phyloP scores from a whole-genome alignment of 2,797 vertebrate species.

The Anguilla megastoma region DNA sequence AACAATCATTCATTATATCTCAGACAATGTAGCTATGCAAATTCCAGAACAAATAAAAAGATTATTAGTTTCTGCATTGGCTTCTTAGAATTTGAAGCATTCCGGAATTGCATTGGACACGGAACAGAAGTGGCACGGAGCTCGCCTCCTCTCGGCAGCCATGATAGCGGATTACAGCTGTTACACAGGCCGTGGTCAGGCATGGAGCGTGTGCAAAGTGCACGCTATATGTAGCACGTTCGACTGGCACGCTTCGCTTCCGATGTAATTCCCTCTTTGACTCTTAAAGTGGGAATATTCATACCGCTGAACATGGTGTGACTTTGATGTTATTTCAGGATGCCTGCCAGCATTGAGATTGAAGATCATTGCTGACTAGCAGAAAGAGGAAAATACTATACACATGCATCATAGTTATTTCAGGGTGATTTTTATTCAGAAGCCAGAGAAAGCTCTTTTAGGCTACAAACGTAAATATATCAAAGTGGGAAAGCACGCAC shows the following conservation, averaged over 20 bases:
- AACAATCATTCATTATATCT: neutral
- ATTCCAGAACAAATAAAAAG: neutral
- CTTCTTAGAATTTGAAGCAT: neutral
- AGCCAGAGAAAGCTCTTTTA: neutral
- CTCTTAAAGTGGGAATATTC: neutral
- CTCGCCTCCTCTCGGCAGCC: neutral
- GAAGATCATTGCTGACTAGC: neutral
- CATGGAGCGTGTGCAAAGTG: neutral
- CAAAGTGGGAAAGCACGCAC: neutral
- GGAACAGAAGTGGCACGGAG: neutral
- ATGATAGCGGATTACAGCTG: neutral
- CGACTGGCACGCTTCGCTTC: neutral
- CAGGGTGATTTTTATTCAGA: neutral
- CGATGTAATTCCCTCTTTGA: neutral
- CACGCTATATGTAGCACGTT: neutral
- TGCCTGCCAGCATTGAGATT: neutral
- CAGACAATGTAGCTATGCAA: neutral
- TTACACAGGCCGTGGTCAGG: neutral
- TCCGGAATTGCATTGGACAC: neutral
- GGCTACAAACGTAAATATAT: neutral
- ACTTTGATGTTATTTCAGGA: neutral
- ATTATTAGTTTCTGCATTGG: neutral
- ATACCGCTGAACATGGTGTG: neutral
- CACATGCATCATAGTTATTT: neutral
- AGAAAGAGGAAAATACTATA: neutral